These are phyloP conservation scores for Cherax destructor DNA, from an alignment of 1,140 invertebrate genomes.

Conservation along the genomic window DNA sequence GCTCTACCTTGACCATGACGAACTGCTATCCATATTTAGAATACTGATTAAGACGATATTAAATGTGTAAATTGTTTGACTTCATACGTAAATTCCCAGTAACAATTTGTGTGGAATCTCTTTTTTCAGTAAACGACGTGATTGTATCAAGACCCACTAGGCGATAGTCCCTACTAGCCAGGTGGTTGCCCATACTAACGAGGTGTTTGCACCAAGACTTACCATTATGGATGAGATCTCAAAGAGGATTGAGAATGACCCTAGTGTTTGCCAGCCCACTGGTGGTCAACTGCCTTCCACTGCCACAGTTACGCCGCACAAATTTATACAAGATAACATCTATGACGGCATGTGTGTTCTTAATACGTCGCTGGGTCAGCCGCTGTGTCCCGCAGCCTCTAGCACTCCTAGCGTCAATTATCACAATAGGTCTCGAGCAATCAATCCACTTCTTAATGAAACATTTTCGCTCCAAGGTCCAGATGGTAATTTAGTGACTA, in stretches of 20 bases:
- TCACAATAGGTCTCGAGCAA: not conserved
- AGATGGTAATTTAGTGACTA: not conserved
- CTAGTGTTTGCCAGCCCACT: not conserved
- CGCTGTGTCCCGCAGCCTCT: not conserved
- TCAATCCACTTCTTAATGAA: not conserved
- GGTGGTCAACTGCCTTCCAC: not conserved
- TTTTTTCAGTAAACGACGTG: no score
- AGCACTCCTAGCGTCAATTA: not conserved
- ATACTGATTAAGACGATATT: no score
- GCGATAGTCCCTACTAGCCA: no score
- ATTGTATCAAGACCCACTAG: no score
- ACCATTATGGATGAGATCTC: no score
- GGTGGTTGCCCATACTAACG: no score
- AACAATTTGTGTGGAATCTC: no score
- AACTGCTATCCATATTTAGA: no score
- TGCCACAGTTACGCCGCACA: not conserved
- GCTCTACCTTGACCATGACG: no score
- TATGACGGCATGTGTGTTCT: not conserved
- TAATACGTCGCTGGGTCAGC: not conserved
- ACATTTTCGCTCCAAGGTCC: not conserved
- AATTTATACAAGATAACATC: not conserved
- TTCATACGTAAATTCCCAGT: no score
- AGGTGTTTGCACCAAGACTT: no score
- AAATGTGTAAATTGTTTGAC: no score
- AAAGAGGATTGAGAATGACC: not conserved